phyloP scores from a whole-genome alignment of 2,797 vertebrate species.

The Protosalanx chinensis region DNA sequence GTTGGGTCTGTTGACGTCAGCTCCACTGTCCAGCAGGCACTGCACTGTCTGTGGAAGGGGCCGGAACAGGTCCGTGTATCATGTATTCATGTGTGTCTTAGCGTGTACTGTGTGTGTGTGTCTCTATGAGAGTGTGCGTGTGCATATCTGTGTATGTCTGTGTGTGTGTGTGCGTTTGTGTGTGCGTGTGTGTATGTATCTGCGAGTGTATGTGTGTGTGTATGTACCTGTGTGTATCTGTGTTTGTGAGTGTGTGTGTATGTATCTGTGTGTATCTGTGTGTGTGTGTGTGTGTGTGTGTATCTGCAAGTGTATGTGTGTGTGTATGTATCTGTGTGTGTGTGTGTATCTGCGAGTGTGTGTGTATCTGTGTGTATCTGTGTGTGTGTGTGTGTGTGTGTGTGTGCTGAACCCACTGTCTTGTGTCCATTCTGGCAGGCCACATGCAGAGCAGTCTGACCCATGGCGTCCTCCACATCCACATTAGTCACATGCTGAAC shows the following conservation, averaged over 20 bases:
- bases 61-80: background rate
- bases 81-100: background rate
- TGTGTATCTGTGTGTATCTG: background rate
- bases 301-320: too few relatives aligned
- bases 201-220: too few relatives aligned
- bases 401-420: constrained; percentile 73
- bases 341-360: background rate
- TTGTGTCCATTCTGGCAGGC: constrained; percentile 99
- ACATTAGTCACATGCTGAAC: constrained; percentile 96
- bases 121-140: too few relatives aligned
- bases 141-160: too few relatives aligned
- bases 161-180: too few relatives aligned
- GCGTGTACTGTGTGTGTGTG: background rate
- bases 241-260: too few relatives aligned
- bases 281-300: too few relatives aligned
- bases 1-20: constrained; percentile 96
- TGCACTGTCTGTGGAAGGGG: constrained; percentile 81
- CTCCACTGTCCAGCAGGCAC: constrained; percentile 95
- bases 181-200: too few relatives aligned
- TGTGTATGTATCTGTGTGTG: background rate
- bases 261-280: too few relatives aligned
- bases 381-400: background rate
- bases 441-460: constrained; percentile 95
- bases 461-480: constrained; percentile 99
- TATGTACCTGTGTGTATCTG: too few relatives aligned